Evolutionary conservation across 2,113 vertebrate species (phyloP).

Genomic region (Panthera leo): DNA sequence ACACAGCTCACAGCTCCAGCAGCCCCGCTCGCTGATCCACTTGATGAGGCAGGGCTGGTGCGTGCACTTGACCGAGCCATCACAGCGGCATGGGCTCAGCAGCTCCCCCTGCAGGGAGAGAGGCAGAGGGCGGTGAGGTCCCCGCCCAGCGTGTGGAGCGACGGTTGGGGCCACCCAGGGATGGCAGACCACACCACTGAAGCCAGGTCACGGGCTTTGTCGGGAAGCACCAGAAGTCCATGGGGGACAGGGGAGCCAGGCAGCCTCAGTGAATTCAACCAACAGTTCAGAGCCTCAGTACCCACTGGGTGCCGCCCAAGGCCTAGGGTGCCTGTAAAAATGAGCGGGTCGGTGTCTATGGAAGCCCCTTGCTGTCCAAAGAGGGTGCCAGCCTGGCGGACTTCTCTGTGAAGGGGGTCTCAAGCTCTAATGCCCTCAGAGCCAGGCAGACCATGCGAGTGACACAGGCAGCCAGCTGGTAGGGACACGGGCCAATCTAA

Average conservation of each 20-base stretch:
- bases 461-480: not conserved
- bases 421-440: not conserved
- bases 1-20: slow-evolving; percentile 99
- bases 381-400: not conserved
- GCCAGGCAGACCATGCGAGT: not conserved
- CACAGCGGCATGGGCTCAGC: slow-evolving; percentile 97
- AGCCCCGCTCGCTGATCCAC: slow-evolving; percentile 98
- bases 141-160: not conserved
- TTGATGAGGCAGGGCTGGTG: slow-evolving; percentile 99
- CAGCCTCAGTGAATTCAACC: not conserved
- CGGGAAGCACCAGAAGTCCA: not conserved
- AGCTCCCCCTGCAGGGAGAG: slow-evolving; percentile 93
- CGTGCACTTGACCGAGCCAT: slow-evolving; percentile 97
- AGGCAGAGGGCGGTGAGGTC: not conserved
- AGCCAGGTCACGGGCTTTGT: not conserved
- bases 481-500: not conserved
- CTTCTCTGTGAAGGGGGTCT: not conserved
- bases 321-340: not conserved
- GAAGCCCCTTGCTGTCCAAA: not conserved
- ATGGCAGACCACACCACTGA: not conserved
- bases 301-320: not conserved
- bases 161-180: fast-evolving
- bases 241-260: not conserved
- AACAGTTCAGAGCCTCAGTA: not conserved
- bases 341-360: not conserved